Base-by-base conservation (phyloP, 2,113 vertebrate genomes). In the Parotia lawesii region DNA sequence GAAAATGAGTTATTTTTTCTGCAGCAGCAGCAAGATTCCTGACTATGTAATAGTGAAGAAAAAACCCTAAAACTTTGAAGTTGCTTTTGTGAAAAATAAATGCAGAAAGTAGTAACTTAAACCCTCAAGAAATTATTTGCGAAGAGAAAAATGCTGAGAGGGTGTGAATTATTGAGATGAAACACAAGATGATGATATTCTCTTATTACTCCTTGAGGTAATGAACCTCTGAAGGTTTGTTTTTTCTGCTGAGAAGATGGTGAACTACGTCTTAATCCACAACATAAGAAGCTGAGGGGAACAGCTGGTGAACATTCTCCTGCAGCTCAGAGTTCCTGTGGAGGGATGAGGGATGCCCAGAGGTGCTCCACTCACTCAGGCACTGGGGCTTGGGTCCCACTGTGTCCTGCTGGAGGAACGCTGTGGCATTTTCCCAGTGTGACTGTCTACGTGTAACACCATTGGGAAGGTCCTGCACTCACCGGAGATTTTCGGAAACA, bases 371-470 rank as follows among this genome's bases (percentile, higher is more conserved):
- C 10, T 14, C 24, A 4, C 37, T 29, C 0, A 0, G 9, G 13
- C 21, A 9, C 42, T 25, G 50, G 21, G 35, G 22, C 21, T 45
- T 5, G 29, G 42, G 4, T 75, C 12, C 28, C 58, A 18, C 29
- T 1, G 0, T 0, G 21, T 20, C 11, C 14, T 3, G 1, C 1
- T 21, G 42, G 10, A 38, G 23, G 14, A 56, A 20, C 12, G 6
- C 7, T 0, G 25, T 2, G 35, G 11, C 5, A 2, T 27, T 33
- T 44, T 22, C 3, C 19, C 19, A 3, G 3, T 0, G 16, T 9
- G 8, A 2, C 65, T 6, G 9, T 3, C 45, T 5, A 1, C 1
- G 0, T 38, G 23, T 47, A 23, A 35, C 44, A 15, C n/a, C 29
- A 4, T 27, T 2, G 5, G 17, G 13, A 28, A 47, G 7, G 54